Evolutionary conservation across 1,140 invertebrate species (phyloP).

Genomic region (Ladona fulva): DNA sequence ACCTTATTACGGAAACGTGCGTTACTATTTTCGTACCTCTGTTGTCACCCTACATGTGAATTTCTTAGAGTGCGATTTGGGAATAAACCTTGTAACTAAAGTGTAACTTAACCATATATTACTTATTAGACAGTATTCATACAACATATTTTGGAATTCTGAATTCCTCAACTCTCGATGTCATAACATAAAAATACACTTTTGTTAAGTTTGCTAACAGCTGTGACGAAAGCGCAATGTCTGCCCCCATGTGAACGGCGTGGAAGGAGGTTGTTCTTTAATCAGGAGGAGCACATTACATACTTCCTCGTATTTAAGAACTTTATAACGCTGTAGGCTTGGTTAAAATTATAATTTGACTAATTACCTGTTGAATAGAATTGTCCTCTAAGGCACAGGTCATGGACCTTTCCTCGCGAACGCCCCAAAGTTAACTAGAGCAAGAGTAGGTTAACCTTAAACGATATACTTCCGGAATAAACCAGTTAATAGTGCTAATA

Average conservation of each 20-base stretch:
- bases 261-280: not conserved
- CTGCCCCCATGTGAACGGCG: not conserved
- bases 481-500: not conserved
- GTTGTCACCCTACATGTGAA: not conserved
- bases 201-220: not conserved
- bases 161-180: not conserved
- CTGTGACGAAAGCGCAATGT: not conserved
- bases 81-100: too few species aligned
- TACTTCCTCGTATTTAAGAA: too few species aligned
- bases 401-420: not conserved
- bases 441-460: not conserved
- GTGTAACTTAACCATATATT: too few species aligned
- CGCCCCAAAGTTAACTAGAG: constrained; percentile 4
- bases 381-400: not conserved
- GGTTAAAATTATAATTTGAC: too few species aligned
- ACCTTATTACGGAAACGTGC: not conserved
- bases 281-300: not conserved
- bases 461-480: not conserved
- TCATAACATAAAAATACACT: not conserved
- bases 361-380: too few species aligned
- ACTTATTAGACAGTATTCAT: too few species aligned
- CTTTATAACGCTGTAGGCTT: too few species aligned
- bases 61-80: too few species aligned
- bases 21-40: not conserved
- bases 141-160: too few species aligned